Percentiles rank a stretch among this genome's conserved stretches.
phyloP scores from a whole-genome alignment of 2,797 vertebrate species.

The Pseudomugil tenellus region DNA sequence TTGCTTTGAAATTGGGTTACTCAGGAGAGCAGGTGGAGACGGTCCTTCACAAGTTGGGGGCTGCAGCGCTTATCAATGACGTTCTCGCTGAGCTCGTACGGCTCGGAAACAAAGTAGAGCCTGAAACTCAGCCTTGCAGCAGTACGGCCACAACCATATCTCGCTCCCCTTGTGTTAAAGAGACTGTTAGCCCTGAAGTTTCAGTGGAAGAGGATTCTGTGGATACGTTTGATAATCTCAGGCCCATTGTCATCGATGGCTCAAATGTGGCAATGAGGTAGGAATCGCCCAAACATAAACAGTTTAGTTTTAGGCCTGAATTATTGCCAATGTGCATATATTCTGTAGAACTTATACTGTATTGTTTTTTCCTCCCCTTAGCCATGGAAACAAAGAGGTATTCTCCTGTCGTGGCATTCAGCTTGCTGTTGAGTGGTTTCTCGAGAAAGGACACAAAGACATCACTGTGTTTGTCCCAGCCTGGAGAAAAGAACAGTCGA shows the following conservation, averaged over 20 bases:
- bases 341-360: constrained; percentile 12
- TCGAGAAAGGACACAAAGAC: constrained; percentile 98
- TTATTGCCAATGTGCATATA: background rate
- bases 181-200: constrained; percentile 88
- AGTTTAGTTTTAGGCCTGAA: background rate
- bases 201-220: constrained; percentile 92
- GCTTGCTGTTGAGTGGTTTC: constrained; percentile 97
- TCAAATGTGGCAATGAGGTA: constrained; percentile 99
- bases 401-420: constrained; percentile 99
- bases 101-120: constrained; percentile 94
- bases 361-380: constrained; percentile 54
- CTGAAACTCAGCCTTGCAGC: constrained; percentile 84
- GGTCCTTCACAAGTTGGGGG: constrained; percentile 93
- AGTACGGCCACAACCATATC: constrained; percentile 74
- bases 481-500: constrained; percentile 98
- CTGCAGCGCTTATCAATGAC: constrained; percentile 94
- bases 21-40: constrained; percentile 94
- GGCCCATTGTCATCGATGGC: constrained; percentile 96
- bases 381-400: constrained; percentile 99
- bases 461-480: constrained; percentile 98
- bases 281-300: constrained; percentile 18
- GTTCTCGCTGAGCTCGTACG: constrained; percentile 95
- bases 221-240: constrained; percentile 92
- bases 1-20: constrained; percentile 97
- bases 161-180: constrained; percentile 85